Evolutionary conservation across 2,797 vertebrate genomes (phyloP), one percentile per base, ranked within the genome.

Genomic region (Scolopax rusticola): DNA sequence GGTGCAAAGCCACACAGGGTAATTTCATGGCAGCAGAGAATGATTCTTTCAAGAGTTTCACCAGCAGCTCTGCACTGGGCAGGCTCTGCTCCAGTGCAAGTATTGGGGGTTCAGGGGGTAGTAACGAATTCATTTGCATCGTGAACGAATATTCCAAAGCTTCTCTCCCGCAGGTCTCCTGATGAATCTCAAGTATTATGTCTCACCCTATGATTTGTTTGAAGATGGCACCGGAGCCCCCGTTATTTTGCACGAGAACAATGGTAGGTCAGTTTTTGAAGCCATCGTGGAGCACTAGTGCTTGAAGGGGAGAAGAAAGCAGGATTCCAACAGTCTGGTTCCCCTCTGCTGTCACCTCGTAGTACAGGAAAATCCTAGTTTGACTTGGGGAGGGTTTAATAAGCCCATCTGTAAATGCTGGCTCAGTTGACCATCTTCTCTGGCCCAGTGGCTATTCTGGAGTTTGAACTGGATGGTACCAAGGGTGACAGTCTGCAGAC

Each of bases 171-270:
- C 95, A 99, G 98, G 99, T 90, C 99, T 99, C 84, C 98, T 99
- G 91, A 99, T 99, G 98, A 98, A 99, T 73, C 98, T 99, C 81
- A 99, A 99, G 97, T 99, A 99, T 97, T 99, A 99, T 2, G 98
- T 99, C 40, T 99, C 99, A 6, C 99, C 99, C 25, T 99, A 99
- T 79, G 98, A 98, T 84, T 84, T 98, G 4, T 99, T 99, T 94
- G 99, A 99, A 97, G 99, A 99, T 70, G 98, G 98, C 91, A 98
- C 98, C 2, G 98, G 99, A 92, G 92, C 98, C 25, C 98, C 99
- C 8, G 97, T 99, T 86, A 98, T 98, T 96, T 93, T 99, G 92
- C 99, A 98, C 11, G 99, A 99, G 95, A 98, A 97, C 90, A 99
- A 97, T 54, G 98, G 99, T 99, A 97, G 91, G 97, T 92, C 7